Conservation (phyloP, 2,797 vertebrate genomes). For the Scyliorhinus canicula region DNA sequence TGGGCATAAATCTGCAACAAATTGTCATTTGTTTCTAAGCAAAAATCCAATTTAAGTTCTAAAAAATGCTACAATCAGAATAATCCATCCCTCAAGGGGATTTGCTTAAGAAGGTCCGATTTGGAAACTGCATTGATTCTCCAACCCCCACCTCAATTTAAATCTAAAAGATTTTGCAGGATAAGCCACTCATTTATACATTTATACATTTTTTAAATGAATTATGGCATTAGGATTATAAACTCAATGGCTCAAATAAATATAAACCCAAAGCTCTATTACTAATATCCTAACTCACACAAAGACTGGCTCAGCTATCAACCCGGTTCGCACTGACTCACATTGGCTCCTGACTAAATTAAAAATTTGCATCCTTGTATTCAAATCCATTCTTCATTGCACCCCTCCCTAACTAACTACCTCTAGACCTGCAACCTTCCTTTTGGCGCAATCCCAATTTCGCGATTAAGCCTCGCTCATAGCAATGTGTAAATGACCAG, state of each 20-base stretch:
- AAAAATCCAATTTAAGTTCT: neutral
- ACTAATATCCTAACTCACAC: neutral
- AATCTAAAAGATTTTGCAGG: neutral
- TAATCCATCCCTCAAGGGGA: neutral
- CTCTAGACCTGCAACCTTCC: too few relatives aligned
- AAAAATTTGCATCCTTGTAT: neutral
- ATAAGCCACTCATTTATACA: neutral
- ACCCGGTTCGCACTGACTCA: neutral
- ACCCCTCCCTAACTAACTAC: too few relatives aligned
- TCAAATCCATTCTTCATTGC: neutral
- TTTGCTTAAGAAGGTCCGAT: neutral
- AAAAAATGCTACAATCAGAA: neutral
- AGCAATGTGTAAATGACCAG: too few relatives aligned
- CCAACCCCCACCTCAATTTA: neutral
- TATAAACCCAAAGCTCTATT: neutral
- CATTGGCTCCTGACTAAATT: neutral
- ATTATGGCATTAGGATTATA: neutral
- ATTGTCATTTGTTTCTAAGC: neutral
- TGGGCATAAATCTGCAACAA: neutral
- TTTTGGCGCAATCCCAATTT: too few relatives aligned
- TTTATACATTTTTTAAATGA: neutral
- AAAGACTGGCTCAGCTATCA: neutral
- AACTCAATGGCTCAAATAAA: neutral
- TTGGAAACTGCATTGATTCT: neutral
- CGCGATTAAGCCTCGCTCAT: too few relatives aligned